These are phyloP conservation scores for Sycophila sp. DNA, from an alignment of 1,140 invertebrate species.

Conservation along the genomic window DNA sequence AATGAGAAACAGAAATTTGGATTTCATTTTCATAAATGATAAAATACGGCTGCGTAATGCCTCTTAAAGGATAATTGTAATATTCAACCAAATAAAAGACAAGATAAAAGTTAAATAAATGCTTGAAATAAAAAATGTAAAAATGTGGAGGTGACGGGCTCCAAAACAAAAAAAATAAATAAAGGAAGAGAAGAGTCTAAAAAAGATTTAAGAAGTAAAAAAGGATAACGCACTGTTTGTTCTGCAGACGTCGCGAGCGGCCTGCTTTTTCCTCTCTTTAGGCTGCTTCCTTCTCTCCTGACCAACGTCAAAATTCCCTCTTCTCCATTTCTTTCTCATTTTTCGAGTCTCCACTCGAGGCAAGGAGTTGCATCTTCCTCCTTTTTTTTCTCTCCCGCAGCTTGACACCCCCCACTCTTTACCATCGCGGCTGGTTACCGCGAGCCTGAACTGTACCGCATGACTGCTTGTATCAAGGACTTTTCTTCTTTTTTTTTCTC, in stretches of 20 bases:
- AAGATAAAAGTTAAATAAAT: too few relatives aligned
- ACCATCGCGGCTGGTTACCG: neutral
- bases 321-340: neutral
- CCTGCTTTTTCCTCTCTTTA: slow-evolving; percentile 1
- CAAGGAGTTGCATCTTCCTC: neutral
- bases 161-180: neutral
- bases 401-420: slow-evolving; percentile 28
- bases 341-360: neutral
- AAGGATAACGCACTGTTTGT: slow-evolving; percentile 43
- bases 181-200: slow-evolving; percentile 7
- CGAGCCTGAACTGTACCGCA: too few relatives aligned
- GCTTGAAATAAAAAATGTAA: too few relatives aligned
- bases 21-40: too few relatives aligned
- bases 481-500: neutral
- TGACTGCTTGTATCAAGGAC: neutral
- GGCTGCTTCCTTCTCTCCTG: slow-evolving; percentile 19
- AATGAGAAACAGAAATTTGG: too few relatives aligned
- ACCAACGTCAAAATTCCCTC: slow-evolving; percentile 38
- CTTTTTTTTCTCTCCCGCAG: neutral
- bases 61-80: too few relatives aligned
- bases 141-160: too few relatives aligned
- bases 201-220: slow-evolving; percentile 33
- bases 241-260: slow-evolving; percentile 23
- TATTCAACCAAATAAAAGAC: too few relatives aligned
- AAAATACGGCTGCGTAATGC: too few relatives aligned